These are phyloP conservation scores for Spheniscus mendiculus DNA, from an alignment of 2,113 vertebrate genomes.

Conservation along the genomic window DNA sequence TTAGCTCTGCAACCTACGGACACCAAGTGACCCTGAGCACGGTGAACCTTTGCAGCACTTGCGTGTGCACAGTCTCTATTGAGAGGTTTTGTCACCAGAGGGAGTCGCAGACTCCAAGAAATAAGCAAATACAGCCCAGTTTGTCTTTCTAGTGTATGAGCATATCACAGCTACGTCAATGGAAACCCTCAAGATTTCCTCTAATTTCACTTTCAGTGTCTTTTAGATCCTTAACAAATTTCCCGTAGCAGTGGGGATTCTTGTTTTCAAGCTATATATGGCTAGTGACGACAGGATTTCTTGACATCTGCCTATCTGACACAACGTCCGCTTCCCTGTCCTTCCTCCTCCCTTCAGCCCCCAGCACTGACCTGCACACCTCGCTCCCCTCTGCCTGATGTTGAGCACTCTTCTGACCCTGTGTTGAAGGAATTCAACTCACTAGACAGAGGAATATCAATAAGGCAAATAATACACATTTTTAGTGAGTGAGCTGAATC, in stretches of 20 bases:
- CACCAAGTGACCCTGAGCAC: background rate
- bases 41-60: background rate
- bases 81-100: constrained; percentile 31
- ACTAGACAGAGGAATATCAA: background rate
- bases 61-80: accelerated
- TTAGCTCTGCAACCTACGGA: background rate
- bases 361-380: background rate
- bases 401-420: background rate
- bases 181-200: constrained; percentile 17
- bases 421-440: background rate
- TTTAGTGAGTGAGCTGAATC: background rate
- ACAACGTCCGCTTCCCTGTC: background rate
- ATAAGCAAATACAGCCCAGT: background rate
- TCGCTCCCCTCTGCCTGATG: background rate
- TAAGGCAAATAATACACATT: background rate
- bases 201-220: constrained; percentile 2
- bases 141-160: background rate
- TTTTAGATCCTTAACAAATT: background rate
- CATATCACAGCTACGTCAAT: background rate
- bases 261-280: background rate
- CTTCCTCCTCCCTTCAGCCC: background rate
- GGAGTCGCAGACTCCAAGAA: background rate
- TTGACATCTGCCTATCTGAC: background rate
- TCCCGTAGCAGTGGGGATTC: background rate
- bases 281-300: background rate